Percentiles rank a stretch among this genome's conserved stretches.
These are phyloP conservation scores for Microcebus murinus DNA, from an alignment of 2,113 vertebrate genomes.

Conservation along the genomic window DNA sequence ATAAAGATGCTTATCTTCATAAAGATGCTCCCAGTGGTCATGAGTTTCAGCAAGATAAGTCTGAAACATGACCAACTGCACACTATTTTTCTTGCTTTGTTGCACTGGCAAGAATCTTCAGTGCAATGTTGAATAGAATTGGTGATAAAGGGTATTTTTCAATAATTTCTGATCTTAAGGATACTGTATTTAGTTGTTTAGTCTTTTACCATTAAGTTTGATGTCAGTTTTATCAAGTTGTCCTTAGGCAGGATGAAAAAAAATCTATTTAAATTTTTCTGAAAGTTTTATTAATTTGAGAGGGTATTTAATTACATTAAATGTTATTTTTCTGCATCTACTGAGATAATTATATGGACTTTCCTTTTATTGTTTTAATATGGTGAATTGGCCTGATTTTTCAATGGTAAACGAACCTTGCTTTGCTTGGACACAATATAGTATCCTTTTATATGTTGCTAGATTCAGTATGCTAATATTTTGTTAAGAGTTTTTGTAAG, in stretches of 20 bases:
- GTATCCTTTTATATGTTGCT: background rate
- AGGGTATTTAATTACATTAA: background rate
- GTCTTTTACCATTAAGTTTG: background rate
- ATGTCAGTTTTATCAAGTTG: background rate
- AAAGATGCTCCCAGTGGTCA: too few species aligned
- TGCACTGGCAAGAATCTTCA: background rate
- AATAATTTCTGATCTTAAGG: background rate
- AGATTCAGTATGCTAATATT: background rate
- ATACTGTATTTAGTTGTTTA: background rate
- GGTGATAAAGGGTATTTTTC: background rate
- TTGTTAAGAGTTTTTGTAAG: background rate
- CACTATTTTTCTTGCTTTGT: background rate
- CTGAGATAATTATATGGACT: background rate
- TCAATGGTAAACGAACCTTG: background rate
- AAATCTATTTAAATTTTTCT: background rate
- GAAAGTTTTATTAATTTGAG: background rate
- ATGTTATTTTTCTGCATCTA: background rate
- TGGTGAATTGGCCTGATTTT: background rate
- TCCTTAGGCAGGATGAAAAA: background rate
- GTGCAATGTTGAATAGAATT: background rate
- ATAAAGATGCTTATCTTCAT: too few species aligned
- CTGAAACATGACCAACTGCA: too few species aligned
- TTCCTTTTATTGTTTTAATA: background rate
- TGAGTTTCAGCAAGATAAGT: too few species aligned
- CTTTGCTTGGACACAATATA: background rate